Evolutionary conservation across 2,888 invertebrate species (phyloP).

Genomic region (Patella caerulea): DNA sequence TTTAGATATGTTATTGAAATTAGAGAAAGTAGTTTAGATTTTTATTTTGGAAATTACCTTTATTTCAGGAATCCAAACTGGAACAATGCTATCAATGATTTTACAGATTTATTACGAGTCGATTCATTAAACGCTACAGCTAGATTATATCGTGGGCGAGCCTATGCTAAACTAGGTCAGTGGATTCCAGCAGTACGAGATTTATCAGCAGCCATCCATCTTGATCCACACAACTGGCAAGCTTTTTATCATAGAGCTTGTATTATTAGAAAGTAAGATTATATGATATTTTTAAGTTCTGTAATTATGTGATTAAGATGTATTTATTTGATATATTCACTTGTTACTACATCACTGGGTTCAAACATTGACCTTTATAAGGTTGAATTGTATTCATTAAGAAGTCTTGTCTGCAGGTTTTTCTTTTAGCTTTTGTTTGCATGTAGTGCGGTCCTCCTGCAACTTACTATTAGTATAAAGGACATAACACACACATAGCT

Average conservation of each 20-base stretch:
- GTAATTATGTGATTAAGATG: too few species aligned
- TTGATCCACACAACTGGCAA: constrained; percentile 67
- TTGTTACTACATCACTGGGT: too few species aligned
- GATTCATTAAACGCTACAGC: constrained; percentile 64
- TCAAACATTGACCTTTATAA: too few species aligned
- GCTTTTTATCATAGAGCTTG: constrained; percentile 70
- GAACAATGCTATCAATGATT: constrained; percentile 68
- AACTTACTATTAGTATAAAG: too few species aligned
- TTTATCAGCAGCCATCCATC: constrained; percentile 69
- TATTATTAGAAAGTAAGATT: constrained; percentile 67
- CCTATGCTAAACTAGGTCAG: constrained; percentile 62
- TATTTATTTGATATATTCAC: too few species aligned
- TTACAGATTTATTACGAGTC: constrained; percentile 66
- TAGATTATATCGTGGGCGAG: constrained; percentile 65
- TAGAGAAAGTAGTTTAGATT: constrained; percentile 2
- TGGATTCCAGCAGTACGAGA: constrained; percentile 69
- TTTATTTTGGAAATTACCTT: not conserved
- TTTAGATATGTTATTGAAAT: not conserved
- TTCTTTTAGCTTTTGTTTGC: too few species aligned
- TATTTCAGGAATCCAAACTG: constrained; percentile 56
- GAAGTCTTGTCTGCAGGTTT: too few species aligned
- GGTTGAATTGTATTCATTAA: too few species aligned
- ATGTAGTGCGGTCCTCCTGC: too few species aligned
- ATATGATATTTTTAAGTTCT: too few species aligned
- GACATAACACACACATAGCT: too few species aligned